A percentile compares a stretch with the other conserved stretches of the same genome.
Conservation (phyloP, 1,140 invertebrate species). For the Drosophila elegans region DNA sequence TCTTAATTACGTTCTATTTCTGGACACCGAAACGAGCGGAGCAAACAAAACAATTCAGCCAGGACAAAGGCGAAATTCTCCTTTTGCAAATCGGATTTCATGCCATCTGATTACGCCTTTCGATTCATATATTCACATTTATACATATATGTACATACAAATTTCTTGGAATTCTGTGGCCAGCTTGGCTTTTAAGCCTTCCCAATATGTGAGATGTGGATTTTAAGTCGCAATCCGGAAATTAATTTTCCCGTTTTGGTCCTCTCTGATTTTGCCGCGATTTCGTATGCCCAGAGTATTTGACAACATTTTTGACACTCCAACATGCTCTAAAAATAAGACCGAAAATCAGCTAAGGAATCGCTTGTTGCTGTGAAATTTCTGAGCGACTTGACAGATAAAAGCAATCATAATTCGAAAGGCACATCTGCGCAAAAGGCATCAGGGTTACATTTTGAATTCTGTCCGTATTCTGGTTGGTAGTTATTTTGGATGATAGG, state of each 20-base stretch:
- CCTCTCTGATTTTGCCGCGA: constrained; percentile 31
- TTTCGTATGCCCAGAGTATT: constrained; percentile 16
- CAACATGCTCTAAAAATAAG: constrained; percentile 2
- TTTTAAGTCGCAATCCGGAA: constrained; percentile 3
- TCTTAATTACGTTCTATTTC: constrained; percentile 61
- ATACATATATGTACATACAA: background rate
- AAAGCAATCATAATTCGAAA: background rate
- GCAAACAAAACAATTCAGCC: constrained; percentile 13
- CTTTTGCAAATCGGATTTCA: constrained; percentile 44
- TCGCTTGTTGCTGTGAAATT: background rate
- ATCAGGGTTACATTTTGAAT: background rate
- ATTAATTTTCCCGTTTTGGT: constrained; percentile 17
- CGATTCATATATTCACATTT: background rate
- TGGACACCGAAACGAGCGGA: constrained; percentile 25
- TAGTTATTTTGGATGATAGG: background rate
- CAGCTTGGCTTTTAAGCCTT: constrained; percentile 1
- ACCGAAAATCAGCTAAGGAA: background rate
- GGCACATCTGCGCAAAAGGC: background rate
- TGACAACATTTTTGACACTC: constrained; percentile 8
- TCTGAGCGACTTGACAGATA: background rate
- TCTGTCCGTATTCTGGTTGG: too few species aligned
- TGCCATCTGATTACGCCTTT: constrained; percentile 41
- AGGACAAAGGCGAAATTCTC: constrained; percentile 14
- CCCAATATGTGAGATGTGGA: background rate
- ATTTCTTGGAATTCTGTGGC: background rate